Evolutionary conservation across 2,113 vertebrate genomes (phyloP), one percentile per base, ranked within the genome.

Genomic region (Beaufortia kweichowensis): DNA sequence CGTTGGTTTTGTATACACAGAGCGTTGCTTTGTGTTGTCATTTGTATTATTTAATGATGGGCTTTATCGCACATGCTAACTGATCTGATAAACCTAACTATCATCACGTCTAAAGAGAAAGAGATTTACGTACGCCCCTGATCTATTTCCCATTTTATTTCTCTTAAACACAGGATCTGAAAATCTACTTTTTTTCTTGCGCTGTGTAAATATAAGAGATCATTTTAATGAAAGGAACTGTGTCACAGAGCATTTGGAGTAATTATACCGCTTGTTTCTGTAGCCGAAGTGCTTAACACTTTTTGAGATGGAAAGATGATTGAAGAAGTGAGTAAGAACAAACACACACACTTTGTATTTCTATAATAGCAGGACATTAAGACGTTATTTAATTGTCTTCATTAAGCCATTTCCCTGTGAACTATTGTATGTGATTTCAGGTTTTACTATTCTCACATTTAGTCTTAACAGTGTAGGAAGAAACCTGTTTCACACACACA

Each of bases 191-290:
- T 62, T 1, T 11, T 61, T 65, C 56, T 61, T 46, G 46, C 4
- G 55, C 75, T 73, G 39, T 41, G 74, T 82, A 75, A 79, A 79
- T 78, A 50, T 75, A 71, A 31, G 24, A 55, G 39, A 68, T 82
- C 43, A 84, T 84, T 74, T 65, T 24, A 78, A 74, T 79, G 63
- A 81, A 84, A 81, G 79, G 39, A 81, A 79, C 56, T 79, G 12
- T 28, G 33, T 46, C n/a, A 33, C 28, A 63, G 57, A 66, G 67
- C 63, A 79, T 63, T 68, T 31, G n/a, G 77, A 65, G 70, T 70
- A 71, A 80, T 80, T 55, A 66, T 69, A 41, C 48, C 2, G 50
- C 63, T 73, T 75, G 67, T 82, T 78, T 70, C 65, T 53, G 70
- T 78, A 64, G 64, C 69, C 69, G 35, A 74, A 78, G 63, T 74